phyloP scores from a whole-genome alignment of 2,888 invertebrate genomes.

The Trichogramma dendrolimi region DNA sequence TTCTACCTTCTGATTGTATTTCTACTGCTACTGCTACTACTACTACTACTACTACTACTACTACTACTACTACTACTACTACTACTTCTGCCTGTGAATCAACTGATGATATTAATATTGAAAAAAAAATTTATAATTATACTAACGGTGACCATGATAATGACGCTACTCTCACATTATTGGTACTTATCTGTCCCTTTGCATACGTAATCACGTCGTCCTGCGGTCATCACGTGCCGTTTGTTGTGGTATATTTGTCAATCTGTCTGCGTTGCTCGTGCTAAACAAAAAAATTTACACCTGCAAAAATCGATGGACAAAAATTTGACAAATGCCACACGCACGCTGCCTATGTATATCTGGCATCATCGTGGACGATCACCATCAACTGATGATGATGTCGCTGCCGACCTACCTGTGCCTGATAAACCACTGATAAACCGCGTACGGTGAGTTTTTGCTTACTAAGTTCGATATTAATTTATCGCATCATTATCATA shows the following conservation, averaged over 20 bases:
- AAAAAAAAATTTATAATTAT: constrained; percentile 8
- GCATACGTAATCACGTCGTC: constrained; percentile 31
- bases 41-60: constrained; percentile 15
- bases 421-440: constrained; percentile 45
- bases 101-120: constrained; percentile 9
- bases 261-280: no score
- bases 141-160: constrained; percentile 31
- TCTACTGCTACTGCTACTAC: constrained; percentile 24
- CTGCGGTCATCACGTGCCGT: constrained; percentile 16
- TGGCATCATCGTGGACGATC: constrained; percentile 1
- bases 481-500: constrained; percentile 1
- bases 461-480: no score
- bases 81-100: constrained; percentile 26
- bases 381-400: constrained; percentile 42
- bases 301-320: no score
- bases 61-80: constrained; percentile 22
- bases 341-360: no score
- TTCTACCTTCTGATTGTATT: background rate
- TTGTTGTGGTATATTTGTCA: constrained; percentile 3
- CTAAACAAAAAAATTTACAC: no score
- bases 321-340: no score
- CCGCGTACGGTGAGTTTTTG: constrained; percentile 51
- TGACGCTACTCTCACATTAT: constrained; percentile 51
- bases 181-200: constrained; percentile 51
- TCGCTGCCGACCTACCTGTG: constrained; percentile 42